A percentile compares a stretch with the other conserved stretches of the same genome.
phyloP scores from a whole-genome alignment of 2,797 vertebrate genomes.

The Alauda arvensis region DNA sequence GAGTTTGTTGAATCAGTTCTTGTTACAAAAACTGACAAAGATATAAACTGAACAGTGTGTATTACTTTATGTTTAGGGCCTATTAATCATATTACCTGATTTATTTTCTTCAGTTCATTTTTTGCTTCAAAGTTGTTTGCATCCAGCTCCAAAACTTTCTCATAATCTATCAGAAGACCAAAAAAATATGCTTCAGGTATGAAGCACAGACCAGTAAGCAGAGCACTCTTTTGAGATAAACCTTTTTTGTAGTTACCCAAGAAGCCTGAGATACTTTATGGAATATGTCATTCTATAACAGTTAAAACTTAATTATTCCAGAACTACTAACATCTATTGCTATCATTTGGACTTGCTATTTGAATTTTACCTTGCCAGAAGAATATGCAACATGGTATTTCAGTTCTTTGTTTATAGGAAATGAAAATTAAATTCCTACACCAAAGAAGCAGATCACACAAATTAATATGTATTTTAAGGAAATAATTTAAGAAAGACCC shows the following conservation, averaged over 20 bases:
- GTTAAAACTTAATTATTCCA: neutral
- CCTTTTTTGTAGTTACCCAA: neutral
- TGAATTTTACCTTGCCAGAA: neutral
- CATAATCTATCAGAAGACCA: constrained; percentile 81
- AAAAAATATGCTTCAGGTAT: neutral
- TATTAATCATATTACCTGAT: constrained; percentile 73
- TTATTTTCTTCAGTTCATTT: constrained; percentile 85
- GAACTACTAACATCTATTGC: neutral
- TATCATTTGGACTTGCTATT: neutral
- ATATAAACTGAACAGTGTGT: neutral
- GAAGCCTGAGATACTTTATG: neutral
- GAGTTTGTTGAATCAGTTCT: neutral
- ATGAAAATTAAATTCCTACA: neutral
- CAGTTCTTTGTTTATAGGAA: neutral
- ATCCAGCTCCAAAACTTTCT: constrained; percentile 85
- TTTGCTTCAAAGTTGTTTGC: constrained; percentile 85
- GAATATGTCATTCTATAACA: neutral
- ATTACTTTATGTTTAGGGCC: neutral
- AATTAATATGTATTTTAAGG: neutral
- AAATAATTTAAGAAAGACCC: neutral
- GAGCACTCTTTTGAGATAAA: neutral
- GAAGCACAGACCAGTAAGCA: neutral
- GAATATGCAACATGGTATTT: neutral
- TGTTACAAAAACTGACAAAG: neutral
- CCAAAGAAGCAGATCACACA: neutral